Base-by-base conservation (phyloP, 2,888 invertebrate genomes). In the Branchinecta sandiegonensis region DNA sequence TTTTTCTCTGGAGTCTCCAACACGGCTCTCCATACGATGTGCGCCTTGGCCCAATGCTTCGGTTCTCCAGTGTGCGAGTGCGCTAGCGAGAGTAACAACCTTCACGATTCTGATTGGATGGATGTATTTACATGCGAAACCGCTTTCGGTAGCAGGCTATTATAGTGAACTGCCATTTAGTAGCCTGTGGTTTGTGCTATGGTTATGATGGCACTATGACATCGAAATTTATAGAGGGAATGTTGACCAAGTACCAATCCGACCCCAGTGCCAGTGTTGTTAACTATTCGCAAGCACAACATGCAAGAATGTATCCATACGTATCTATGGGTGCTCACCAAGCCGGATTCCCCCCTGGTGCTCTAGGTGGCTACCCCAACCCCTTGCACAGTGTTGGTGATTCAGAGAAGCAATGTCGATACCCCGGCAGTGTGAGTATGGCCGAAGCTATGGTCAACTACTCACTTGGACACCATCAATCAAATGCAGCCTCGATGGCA, bases 171-270 rank as follows among this genome's bases (percentile, higher is more conserved):
- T 56, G 56, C 56, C 56, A 56, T 56, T 56, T 56, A 56, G 56
- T 56, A 56, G 56, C 56, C 56, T 56, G 56, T 56, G 56, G 56
- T 56, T 56, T 56, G 56, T 56, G 56, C 56, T 56, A 56, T 56
- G 56, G 56, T 56, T 56, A 56, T 56, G 14, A 56, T 17, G 72
- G 71, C 79, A 87, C 86, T 85, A 93, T 93, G 92, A 90, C 87
- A 86, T 91, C 91, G 85, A 93, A 92, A 87, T 93, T 92, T 85
- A 90, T 93, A 84, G 92, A 93, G 89, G 91, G 90, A 85, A 92
- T 93, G 90, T 89, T 93, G 83, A 92, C 92, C 77, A 93, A 93
- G 85, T 93, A 93, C 83, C 90, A 85, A 83, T 76, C 77, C 79
- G 83, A 83, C 77, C 81, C 82, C 75, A 76, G 75, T 47, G 71